phyloP scores from a whole-genome alignment of 1,140 invertebrate species.

The Callitettix versicolor region DNA sequence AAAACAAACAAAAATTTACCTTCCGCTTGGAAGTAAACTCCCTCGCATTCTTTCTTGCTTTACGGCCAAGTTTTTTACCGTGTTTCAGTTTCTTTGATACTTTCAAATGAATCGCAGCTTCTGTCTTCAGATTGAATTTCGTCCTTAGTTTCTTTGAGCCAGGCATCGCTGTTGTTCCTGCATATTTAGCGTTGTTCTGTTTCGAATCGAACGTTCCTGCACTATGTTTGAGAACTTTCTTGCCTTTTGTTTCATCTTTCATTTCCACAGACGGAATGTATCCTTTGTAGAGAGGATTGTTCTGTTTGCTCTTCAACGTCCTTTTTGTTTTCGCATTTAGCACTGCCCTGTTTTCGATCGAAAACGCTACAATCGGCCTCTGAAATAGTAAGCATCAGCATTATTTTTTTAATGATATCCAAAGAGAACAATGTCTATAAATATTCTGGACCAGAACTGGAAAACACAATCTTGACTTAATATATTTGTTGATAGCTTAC shows the following conservation, averaged over 20 bases:
- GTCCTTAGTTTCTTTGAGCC: conserved; percentile 49
- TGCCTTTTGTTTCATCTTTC: conserved; percentile 18
- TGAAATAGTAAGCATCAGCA: conserved; percentile 33
- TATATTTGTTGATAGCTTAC: too few species aligned
- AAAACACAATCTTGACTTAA: too few species aligned
- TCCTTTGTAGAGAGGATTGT: conserved; percentile 45
- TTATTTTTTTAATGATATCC: too few species aligned
- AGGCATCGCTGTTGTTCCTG: conserved; percentile 50
- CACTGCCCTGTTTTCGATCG: conserved; percentile 72
- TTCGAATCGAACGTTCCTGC: neutral
- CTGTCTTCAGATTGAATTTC: conserved; percentile 51
- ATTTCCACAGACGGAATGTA: conserved; percentile 27
- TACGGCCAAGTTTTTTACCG: conserved; percentile 36
- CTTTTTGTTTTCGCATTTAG: conserved; percentile 25
- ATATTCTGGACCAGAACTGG: too few species aligned
- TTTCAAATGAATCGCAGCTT: conserved; percentile 30
- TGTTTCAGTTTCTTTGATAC: conserved; percentile 19
- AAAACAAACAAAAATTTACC: conserved; percentile 25
- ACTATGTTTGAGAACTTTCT: conserved; percentile 7
- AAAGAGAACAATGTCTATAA: too few species aligned
- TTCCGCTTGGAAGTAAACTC: conserved; percentile 40
- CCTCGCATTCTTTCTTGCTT: conserved; percentile 33
- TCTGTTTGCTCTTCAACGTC: conserved; percentile 23
- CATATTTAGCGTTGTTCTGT: conserved; percentile 33
- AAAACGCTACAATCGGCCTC: conserved; percentile 93